Evolutionary conservation across 1,140 invertebrate species (phyloP).

Genomic region (Caenorhabditis inopinata): DNA sequence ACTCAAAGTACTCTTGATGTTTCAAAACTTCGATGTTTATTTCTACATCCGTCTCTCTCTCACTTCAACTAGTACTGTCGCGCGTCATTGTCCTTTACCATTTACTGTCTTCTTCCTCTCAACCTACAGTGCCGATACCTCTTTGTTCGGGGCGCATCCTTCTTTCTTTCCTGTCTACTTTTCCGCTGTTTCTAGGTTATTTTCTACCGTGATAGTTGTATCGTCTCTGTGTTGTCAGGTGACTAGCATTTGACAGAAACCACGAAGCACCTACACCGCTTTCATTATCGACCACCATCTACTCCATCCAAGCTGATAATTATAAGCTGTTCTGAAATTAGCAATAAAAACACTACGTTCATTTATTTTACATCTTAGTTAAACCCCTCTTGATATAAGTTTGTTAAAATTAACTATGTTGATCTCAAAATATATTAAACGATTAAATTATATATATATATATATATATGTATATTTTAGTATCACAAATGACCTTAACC

Average conservation of each 20-base stretch:
- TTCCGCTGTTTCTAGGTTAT: neutral
- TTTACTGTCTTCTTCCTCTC: neutral
- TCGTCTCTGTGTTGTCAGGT: neutral
- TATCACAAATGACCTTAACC: neutral
- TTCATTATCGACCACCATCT: neutral
- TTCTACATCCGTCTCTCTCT: neutral
- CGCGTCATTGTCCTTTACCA: conserved; percentile 22
- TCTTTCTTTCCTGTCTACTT: neutral
- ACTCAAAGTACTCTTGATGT: neutral
- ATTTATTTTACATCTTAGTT: no score
- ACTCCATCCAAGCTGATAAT: no score
- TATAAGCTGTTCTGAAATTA: no score
- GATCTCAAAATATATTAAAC: no score
- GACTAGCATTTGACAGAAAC: conserved; percentile 22
- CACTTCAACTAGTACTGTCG: neutral
- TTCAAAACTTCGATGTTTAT: neutral
- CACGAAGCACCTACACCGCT: conserved; percentile 15
- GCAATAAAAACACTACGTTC: no score
- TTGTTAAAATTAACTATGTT: no score
- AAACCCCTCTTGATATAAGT: no score
- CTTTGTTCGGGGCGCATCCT: neutral
- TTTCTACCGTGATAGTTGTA: neutral
- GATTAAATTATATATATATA: no score
- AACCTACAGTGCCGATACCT: neutral
- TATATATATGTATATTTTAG: no score